These are phyloP conservation scores for Parazoanthus atlanticus DNA, from an alignment of 92 coral and sea anemone genomes.

Conservation along the genomic window DNA sequence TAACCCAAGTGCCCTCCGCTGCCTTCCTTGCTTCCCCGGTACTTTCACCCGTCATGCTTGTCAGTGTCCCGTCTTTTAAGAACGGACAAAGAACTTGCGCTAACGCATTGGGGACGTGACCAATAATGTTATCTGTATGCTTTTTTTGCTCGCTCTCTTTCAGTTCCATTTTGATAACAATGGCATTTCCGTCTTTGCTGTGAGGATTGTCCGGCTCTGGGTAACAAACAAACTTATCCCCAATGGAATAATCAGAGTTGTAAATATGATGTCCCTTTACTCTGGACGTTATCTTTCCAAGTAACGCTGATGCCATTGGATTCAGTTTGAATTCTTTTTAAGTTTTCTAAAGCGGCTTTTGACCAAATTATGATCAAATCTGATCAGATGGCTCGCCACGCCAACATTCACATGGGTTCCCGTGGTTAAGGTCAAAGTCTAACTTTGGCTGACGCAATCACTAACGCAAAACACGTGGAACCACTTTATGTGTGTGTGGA, in stretches of 20 bases:
- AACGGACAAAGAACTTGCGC: conserved; percentile 40
- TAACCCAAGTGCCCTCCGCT: conserved; percentile 48
- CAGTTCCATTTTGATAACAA: conserved; percentile 27
- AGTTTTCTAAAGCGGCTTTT: neutral
- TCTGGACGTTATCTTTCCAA: conserved; percentile 39
- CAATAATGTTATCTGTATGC: neutral
- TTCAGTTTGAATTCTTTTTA: conserved; percentile 17
- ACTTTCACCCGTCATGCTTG: conserved; percentile 39
- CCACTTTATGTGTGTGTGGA: neutral
- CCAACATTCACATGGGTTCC: conserved; percentile 18
- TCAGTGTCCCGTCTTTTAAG: conserved; percentile 44
- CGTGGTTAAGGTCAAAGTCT: conserved; percentile 12
- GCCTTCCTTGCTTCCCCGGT: conserved; percentile 48
- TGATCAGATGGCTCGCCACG: conserved; percentile 20
- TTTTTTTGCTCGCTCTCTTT: conserved; percentile 10
- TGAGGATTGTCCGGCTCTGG: conserved; percentile 45
- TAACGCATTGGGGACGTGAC: conserved; percentile 28
- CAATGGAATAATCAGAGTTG: conserved; percentile 12
- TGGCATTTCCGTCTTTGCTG: conserved; percentile 42
- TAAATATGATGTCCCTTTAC: conserved; percentile 41
- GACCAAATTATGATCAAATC: conserved; percentile 18
- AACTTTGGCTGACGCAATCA: conserved; percentile 5
- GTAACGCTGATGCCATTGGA: conserved; percentile 30
- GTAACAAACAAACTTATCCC: conserved; percentile 42
- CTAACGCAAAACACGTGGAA: neutral